Conservation (phyloP, 2,888 invertebrate species). For the Barypeithes pellucidus region DNA sequence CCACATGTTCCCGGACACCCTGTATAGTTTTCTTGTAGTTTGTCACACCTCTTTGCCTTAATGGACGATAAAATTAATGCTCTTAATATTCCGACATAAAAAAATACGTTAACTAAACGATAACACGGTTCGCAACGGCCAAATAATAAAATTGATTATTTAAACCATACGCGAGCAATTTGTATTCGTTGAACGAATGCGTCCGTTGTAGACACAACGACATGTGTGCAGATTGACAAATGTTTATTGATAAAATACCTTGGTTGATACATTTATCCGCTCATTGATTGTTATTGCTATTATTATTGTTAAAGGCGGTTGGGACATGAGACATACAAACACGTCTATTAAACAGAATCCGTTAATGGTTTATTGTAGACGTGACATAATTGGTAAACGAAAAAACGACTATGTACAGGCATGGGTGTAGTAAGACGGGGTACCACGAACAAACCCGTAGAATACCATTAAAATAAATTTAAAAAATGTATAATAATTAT, state of each 20-base stretch:
- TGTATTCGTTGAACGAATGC: constrained; percentile 5
- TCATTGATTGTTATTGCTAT: constrained; percentile 10
- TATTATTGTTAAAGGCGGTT: constrained; percentile 7
- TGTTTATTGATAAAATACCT: background rate
- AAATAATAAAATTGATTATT: constrained; percentile 21
- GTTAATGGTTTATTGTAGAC: background rate
- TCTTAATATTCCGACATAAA: background rate
- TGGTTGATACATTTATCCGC: background rate
- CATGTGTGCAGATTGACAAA: constrained; percentile 4
- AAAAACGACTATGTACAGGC: too few species aligned
- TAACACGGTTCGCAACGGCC: constrained; percentile 11
- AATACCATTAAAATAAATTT: too few species aligned
- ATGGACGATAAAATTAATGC: background rate
- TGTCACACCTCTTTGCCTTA: too few species aligned
- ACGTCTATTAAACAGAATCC: background rate
- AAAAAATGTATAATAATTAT: too few species aligned
- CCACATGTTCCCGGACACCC: too few species aligned
- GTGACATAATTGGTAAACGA: background rate
- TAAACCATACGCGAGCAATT: constrained; percentile 13
- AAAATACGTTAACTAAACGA: constrained; percentile 4
- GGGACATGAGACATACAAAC: background rate
- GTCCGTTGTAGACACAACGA: background rate
- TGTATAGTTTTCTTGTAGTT: too few species aligned
- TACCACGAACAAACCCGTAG: too few species aligned
- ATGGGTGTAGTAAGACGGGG: too few species aligned